These are phyloP conservation scores for Ceraclea dissimilis DNA, from an alignment of 2,888 invertebrate species.

Conservation along the genomic window DNA sequence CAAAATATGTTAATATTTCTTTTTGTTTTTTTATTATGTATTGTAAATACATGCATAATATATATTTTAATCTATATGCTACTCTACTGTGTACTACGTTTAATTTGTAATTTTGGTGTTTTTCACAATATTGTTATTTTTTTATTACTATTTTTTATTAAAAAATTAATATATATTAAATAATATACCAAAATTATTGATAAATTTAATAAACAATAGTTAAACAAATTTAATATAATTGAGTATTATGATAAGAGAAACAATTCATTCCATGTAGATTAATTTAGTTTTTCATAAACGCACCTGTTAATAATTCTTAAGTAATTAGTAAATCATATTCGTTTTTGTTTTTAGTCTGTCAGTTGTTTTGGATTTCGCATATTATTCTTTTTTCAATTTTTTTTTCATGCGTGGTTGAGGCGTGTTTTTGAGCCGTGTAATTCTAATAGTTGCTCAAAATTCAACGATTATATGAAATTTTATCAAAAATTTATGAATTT, in stretches of 20 bases:
- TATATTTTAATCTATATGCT: background rate
- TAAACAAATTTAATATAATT: too few species aligned
- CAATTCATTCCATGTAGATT: slow-evolving; percentile 24
- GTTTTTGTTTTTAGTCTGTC: background rate
- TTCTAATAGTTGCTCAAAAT: too few species aligned
- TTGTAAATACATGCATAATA: background rate
- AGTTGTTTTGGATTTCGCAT: too few species aligned
- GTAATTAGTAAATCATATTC: too few species aligned
- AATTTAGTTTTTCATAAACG: slow-evolving; percentile 2
- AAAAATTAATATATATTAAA: too few species aligned
- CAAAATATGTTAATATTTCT: background rate
- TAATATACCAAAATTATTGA: too few species aligned
- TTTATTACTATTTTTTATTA: background rate
- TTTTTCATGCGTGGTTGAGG: too few species aligned
- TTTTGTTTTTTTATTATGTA: background rate
- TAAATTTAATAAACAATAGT: too few species aligned
- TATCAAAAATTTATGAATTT: too few species aligned
- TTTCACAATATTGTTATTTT: background rate
- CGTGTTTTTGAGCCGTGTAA: too few species aligned
- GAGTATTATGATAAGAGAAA: background rate
- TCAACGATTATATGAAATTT: too few species aligned
- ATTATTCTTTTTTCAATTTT: too few species aligned
- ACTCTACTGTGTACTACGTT: background rate
- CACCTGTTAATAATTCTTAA: background rate
- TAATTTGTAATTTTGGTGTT: background rate